Evolutionary conservation across 2,113 vertebrate genomes (phyloP), one percentile per base, ranked within the genome.

Genomic region (Holacanthus passer): DNA sequence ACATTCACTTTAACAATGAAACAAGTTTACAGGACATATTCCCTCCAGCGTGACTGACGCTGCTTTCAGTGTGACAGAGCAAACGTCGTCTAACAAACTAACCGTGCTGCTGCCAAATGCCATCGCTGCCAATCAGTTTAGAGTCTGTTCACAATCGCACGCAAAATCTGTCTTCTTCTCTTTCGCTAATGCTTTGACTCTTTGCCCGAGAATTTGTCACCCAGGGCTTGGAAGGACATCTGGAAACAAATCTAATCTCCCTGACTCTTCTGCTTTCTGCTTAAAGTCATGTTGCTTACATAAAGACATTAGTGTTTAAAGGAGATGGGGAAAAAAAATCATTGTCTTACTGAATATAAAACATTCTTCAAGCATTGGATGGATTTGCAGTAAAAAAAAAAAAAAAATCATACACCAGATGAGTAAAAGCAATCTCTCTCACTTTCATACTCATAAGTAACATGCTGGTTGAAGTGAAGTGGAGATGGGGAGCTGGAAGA

Each of bases 111-210:
- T 81, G 66, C 82, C 76, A 91, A 89, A 92, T 84, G 76, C 58
- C 86, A 89, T 41, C 14, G 24, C 62, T 88, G 91, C 89, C 86
- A 90, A 88, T 91, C 87, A 93, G 87, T 88, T 78, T 41, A 62
- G 32, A 37, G 74, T 55, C 69, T 52, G 70, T 87, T 80, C 31
- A 68, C 81, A 82, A 88, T 90, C 77, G 64, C 50, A 79, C 39
- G 31, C 64, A 72, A 78, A 76, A 91, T 85, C 78, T 83, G 47
- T 43, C 78, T 73, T 70, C 35, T 48, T 73, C 53, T 58, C 5
- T 60, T 71, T 8, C 39, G 39, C 68, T 77, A 77, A 82, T 80
- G 35, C 62, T 76, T 80, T 82, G 66, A 88, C 45, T 71, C 80
- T 72, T 19, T 70, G 45, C 79, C 79, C 73, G 70, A 53, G n/a